These are phyloP conservation scores for Falco rusticolus DNA, from an alignment of 2,797 vertebrate species.

Conservation along the genomic window DNA sequence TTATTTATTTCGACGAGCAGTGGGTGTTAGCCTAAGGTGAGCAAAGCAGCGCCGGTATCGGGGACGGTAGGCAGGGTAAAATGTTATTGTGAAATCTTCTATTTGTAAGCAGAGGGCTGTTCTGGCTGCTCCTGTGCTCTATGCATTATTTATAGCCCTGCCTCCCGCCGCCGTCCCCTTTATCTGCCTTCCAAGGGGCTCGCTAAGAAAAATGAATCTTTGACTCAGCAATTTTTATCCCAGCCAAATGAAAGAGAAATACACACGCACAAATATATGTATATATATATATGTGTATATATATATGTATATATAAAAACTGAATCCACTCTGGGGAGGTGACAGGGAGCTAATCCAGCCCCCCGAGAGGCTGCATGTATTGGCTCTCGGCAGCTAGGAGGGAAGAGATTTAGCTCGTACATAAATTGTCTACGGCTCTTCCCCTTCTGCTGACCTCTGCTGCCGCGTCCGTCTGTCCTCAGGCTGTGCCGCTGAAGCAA, in stretches of 20 bases:
- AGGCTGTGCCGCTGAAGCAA: neutral
- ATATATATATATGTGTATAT: neutral
- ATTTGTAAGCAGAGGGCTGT: constrained; percentile 42
- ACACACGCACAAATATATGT: neutral
- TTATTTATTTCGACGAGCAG: neutral
- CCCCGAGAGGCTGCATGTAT: neutral
- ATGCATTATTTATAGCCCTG: constrained; percentile 68
- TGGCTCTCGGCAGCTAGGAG: neutral
- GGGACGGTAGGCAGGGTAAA: neutral
- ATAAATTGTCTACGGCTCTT: constrained; percentile 18
- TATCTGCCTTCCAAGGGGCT: constrained; percentile 60
- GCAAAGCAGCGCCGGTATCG: neutral
- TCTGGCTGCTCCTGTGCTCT: constrained; percentile 38
- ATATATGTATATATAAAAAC: neutral
- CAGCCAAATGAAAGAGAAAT: constrained; percentile 37
- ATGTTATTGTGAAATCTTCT: neutral
- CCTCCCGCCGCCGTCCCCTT: neutral
- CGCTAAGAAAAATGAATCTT: constrained; percentile 54
- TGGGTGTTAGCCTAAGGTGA: neutral
- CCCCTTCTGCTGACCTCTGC: constrained; percentile 40
- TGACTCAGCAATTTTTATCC: constrained; percentile 68
- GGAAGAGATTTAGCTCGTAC: neutral
- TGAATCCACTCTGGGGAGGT: neutral
- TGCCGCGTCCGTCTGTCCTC: neutral
- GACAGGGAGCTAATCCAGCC: neutral